A percentile compares a stretch with the other conserved stretches of the same genome.
Conservation (phyloP, 1,140 invertebrate genomes). For the Gryllus bimaculatus region DNA sequence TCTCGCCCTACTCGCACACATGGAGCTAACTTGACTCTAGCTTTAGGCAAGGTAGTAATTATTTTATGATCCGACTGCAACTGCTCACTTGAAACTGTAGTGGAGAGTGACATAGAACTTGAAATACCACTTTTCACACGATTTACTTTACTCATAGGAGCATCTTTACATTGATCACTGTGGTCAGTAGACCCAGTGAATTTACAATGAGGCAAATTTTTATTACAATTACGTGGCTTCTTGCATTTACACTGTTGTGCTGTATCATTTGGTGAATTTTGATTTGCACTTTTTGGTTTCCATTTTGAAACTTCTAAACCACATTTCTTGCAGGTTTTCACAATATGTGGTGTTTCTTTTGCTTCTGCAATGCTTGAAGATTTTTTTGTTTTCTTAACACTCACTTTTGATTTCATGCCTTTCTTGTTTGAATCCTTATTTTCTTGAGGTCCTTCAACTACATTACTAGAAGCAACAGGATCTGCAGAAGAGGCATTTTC, state of each 20-base stretch:
- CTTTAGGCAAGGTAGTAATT: no score
- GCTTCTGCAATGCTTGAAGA: not conserved
- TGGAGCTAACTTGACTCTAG: no score
- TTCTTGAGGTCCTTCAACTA: not conserved
- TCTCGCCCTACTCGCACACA: no score
- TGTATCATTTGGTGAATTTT: not conserved
- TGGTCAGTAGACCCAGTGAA: not conserved
- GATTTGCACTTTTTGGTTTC: not conserved
- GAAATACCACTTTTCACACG: no score
- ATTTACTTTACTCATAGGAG: not conserved
- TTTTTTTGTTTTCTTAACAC: not conserved
- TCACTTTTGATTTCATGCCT: not conserved
- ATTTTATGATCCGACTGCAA: no score
- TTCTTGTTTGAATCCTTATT: not conserved
- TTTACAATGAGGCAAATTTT: not conserved
- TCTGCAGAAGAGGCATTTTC: not conserved
- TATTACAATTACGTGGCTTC: not conserved
- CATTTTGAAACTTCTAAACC: not conserved
- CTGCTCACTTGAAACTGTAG: no score
- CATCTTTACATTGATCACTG: not conserved
- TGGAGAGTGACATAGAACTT: no score
- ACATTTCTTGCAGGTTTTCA: not conserved
- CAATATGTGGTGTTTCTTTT: not conserved
- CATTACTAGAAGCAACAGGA: not conserved
- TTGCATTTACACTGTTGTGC: not conserved